Evolutionary conservation across 2,888 invertebrate species (phyloP).

Genomic region (Drosophila tanythrix): DNA sequence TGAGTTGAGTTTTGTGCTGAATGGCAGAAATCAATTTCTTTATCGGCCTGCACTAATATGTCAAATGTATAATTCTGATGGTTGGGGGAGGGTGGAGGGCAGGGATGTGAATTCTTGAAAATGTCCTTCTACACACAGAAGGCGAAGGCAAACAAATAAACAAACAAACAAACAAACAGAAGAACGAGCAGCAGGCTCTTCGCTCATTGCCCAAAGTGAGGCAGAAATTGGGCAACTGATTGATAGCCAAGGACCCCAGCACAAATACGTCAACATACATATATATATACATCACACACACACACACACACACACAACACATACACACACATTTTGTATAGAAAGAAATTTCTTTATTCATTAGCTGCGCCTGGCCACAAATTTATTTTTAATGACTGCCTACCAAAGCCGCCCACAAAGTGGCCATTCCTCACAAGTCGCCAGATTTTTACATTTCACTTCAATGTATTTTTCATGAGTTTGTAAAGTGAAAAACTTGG

Average conservation of each 20-base stretch:
- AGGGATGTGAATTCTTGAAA: constrained; percentile 20
- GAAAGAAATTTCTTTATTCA: constrained; percentile 67
- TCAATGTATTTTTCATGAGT: constrained; percentile 79
- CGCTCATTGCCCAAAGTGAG: constrained; percentile 47
- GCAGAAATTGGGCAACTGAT: constrained; percentile 64
- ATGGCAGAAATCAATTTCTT: constrained; percentile 77
- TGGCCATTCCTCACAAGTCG: constrained; percentile 17
- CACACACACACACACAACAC: neutral
- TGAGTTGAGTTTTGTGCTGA: constrained; percentile 53
- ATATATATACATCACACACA: constrained; percentile 21
- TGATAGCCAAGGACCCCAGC: constrained; percentile 56
- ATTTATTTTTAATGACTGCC: constrained; percentile 75
- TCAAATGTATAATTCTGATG: constrained; percentile 71
- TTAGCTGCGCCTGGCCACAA: constrained; percentile 74
- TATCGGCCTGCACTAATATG: constrained; percentile 75
- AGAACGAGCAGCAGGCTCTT: constrained; percentile 33
- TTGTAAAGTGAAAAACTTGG: constrained; percentile 71
- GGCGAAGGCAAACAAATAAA: constrained; percentile 48
- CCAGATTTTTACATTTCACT: constrained; percentile 51
- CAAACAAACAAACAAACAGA: constrained; percentile 45
- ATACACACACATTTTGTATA: constrained; percentile 18
- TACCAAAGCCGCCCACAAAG: neutral
- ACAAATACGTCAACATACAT: constrained; percentile 25
- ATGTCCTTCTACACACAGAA: constrained; percentile 30
- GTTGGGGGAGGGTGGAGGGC: neutral